phyloP scores from a whole-genome alignment of 1,140 invertebrate genomes.

The Drosophila repletoides region DNA sequence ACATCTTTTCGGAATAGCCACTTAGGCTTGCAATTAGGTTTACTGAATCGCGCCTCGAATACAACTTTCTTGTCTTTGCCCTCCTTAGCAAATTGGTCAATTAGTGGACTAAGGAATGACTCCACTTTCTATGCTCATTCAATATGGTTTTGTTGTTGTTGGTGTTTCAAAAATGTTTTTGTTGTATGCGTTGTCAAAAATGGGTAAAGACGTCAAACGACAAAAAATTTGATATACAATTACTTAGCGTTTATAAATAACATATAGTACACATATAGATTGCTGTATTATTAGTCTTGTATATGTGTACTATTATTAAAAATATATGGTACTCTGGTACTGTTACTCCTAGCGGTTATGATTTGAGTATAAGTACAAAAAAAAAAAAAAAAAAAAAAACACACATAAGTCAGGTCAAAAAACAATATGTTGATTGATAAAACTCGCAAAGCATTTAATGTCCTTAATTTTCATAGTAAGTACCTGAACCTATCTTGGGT shows the following conservation, averaged over 20 bases:
- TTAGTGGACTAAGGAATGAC: constrained; percentile 95
- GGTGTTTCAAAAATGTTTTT: constrained; percentile 15
- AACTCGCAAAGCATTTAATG: not conserved
- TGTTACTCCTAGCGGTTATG: not conserved
- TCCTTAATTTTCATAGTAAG: not conserved
- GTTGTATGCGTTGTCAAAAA: constrained; percentile 77
- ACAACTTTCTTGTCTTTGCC: constrained; percentile 97
- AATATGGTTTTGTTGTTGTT: constrained; percentile 14
- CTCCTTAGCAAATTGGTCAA: constrained; percentile 97
- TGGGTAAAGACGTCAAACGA: constrained; percentile 72
- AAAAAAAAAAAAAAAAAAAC: not conserved
- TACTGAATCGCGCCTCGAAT: constrained; percentile 95
- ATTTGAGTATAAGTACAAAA: not conserved
- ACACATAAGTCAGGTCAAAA: constrained; percentile 6
- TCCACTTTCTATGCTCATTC: constrained; percentile 92
- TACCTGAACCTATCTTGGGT: not conserved
- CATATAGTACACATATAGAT: constrained; percentile 11
- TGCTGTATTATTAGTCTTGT: not conserved
- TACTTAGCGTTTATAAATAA: constrained; percentile 19
- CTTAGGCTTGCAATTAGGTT: constrained; percentile 94
- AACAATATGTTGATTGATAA: not conserved
- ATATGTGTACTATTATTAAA: constrained; percentile 1
- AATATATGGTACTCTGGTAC: not conserved
- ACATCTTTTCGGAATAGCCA: constrained; percentile 97
- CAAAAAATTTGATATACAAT: constrained; percentile 64